phyloP scores from a whole-genome alignment of 2,113 vertebrate genomes.

The Psammodynastes pulverulentus region DNA sequence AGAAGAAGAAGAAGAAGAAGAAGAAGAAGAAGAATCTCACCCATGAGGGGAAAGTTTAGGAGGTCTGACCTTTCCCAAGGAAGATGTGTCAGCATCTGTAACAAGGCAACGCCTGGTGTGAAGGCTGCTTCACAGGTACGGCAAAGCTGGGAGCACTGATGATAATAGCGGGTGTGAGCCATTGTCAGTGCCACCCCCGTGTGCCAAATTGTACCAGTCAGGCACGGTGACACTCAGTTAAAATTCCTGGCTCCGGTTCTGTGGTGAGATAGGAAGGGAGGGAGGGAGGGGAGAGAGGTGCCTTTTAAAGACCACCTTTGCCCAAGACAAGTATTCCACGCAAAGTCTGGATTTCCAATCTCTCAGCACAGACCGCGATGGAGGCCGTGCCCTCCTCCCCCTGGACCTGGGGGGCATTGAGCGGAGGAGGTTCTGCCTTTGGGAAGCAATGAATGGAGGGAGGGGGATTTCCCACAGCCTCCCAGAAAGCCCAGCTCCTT shows the following conservation, averaged over 20 bases:
- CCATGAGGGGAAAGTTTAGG: not conserved
- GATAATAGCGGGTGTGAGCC: not conserved
- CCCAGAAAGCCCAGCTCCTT: too few species aligned
- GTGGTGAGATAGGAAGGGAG: not conserved
- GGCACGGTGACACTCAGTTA: not conserved
- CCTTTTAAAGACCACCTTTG: not conserved
- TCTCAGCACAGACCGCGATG: too few species aligned
- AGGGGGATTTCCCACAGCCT: too few species aligned
- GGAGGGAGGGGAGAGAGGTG: not conserved
- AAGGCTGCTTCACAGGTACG: constrained; percentile 29
- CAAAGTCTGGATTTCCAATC: not conserved
- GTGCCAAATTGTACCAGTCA: not conserved
- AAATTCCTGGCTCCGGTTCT: not conserved
- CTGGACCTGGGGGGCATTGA: too few species aligned
- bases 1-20: too few species aligned
- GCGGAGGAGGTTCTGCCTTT: too few species aligned
- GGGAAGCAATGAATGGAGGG: too few species aligned
- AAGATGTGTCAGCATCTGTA: not conserved
- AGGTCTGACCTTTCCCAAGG: not conserved
- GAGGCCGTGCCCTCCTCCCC: too few species aligned
- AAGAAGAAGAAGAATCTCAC: too few species aligned
- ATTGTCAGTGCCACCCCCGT: constrained; percentile 3
- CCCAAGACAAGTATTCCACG: not conserved
- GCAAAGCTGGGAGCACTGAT: constrained; percentile 3
- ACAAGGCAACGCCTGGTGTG: not conserved